These are phyloP conservation scores for Phyllostomus hastatus DNA, from an alignment of 2,113 vertebrate genomes.

Conservation along the genomic window DNA sequence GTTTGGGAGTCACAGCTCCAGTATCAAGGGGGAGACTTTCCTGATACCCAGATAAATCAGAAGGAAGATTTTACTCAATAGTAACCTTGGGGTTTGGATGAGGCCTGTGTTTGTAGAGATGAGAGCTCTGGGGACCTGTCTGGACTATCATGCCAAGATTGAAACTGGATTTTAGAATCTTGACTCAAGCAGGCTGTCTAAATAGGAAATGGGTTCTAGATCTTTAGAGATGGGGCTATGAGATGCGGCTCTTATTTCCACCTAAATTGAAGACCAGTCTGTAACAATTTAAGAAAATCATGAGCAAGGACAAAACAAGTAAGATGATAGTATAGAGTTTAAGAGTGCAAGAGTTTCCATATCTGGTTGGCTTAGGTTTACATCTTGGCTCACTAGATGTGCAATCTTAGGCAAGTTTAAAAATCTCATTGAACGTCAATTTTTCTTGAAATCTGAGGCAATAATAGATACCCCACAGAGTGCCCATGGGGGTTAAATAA, in stretches of 20 bases:
- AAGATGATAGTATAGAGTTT: neutral
- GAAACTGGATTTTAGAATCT: neutral
- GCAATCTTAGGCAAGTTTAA: neutral
- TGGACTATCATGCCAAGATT: neutral
- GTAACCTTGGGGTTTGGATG: neutral
- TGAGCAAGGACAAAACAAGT: neutral
- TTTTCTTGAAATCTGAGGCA: neutral
- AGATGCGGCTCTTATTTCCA: neutral
- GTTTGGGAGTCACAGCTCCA: neutral
- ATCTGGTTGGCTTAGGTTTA: neutral
- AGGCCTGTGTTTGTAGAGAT: neutral
- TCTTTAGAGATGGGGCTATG: neutral
- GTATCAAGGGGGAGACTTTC: neutral
- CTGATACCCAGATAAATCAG: neutral
- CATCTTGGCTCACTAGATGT: neutral
- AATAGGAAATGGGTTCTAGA: neutral
- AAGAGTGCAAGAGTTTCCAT: neutral
- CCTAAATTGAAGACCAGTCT: neutral
- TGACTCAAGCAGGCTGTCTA: neutral
- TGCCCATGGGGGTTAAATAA: conserved; percentile 1
- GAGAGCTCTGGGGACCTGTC: neutral
- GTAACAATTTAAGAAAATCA: neutral
- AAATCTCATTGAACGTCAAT: neutral
- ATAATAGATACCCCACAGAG: neutral
- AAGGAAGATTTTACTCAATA: neutral